These are phyloP conservation scores for Camptogramma bilineatum DNA, from an alignment of 2,888 invertebrate species.

Conservation along the genomic window DNA sequence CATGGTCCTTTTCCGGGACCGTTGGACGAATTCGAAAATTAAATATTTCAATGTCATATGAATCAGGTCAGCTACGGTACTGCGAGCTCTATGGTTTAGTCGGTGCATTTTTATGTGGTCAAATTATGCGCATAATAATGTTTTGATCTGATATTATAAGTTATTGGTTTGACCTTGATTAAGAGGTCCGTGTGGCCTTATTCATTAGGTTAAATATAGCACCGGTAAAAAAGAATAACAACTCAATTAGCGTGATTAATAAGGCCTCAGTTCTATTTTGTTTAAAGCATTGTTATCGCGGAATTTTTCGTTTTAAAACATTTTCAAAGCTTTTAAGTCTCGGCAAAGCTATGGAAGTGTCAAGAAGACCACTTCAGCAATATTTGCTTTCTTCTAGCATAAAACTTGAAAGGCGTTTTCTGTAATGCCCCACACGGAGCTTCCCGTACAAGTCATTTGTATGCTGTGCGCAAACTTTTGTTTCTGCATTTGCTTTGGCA, in stretches of 20 bases:
- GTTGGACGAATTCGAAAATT: constrained; percentile 18
- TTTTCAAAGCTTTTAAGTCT: constrained; percentile 14
- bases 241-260: constrained; percentile 20
- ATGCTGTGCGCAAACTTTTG: constrained; percentile 46
- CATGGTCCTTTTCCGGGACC: constrained; percentile 30
- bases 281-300: background rate
- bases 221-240: constrained; percentile 25
- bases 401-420: constrained; percentile 30
- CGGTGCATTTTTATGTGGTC: constrained; percentile 14
- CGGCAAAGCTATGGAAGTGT: constrained; percentile 31
- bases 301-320: background rate
- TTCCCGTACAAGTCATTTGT: constrained; percentile 38
- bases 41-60: constrained; percentile 21
- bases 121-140: constrained; percentile 33
- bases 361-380: constrained; percentile 33
- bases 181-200: constrained; percentile 26
- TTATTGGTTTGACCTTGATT: constrained; percentile 31
- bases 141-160: constrained; percentile 33
- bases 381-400: constrained; percentile 33
- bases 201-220: constrained; percentile 17
- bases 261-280: background rate
- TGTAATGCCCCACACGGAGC: constrained; percentile 31
- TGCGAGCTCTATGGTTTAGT: constrained; percentile 11
- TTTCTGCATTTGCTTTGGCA: constrained; percentile 53
- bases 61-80: constrained; percentile 18